These are phyloP conservation scores for Rhinoraja longicauda DNA, from an alignment of 2,797 vertebrate genomes.

Conservation along the genomic window DNA sequence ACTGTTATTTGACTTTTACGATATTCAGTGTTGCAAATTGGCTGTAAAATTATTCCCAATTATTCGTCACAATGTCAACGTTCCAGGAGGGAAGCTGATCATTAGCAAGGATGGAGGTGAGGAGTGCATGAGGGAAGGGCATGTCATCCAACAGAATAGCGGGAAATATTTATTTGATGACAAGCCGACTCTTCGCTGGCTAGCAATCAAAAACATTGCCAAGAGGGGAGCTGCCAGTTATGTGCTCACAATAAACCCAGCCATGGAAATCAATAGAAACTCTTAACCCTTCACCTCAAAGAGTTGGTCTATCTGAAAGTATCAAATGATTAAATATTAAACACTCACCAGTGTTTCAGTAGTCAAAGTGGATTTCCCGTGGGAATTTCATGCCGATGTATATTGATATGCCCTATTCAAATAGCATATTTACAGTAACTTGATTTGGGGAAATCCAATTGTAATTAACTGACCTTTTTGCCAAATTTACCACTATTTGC, in stretches of 20 bases:
- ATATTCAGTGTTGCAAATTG: slow-evolving; percentile 17
- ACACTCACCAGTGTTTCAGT: slow-evolving; percentile 33
- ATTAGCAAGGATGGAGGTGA: not conserved
- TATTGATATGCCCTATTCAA: slow-evolving; percentile 38
- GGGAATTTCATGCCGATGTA: slow-evolving; percentile 30
- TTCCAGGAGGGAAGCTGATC: not conserved
- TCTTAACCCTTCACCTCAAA: slow-evolving; percentile 50
- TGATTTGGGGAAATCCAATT: slow-evolving; percentile 31
- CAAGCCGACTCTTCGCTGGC: slow-evolving; percentile 44
- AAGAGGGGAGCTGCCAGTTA: slow-evolving; percentile 48
- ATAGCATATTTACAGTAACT: slow-evolving; percentile 35
- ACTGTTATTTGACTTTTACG: not conserved
- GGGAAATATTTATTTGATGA: slow-evolving; percentile 33
- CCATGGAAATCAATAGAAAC: slow-evolving; percentile 59
- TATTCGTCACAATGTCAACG: not conserved
- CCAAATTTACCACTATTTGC: slow-evolving; percentile 15
- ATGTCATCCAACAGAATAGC: not conserved
- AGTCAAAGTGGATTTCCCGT: slow-evolving; percentile 16
- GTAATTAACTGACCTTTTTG: slow-evolving; percentile 31
- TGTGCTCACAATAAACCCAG: slow-evolving; percentile 51
- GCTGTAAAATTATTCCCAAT: slow-evolving; percentile 15
- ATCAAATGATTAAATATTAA: slow-evolving; percentile 48
- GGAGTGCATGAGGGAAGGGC: not conserved
- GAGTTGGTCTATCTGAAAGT: slow-evolving; percentile 50
- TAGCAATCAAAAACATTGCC: slow-evolving; percentile 48